Evolutionary conservation across 2,888 invertebrate species (phyloP), one percentile per base, ranked within the genome.

Genomic region (Drosophila suboccidentalis): DNA sequence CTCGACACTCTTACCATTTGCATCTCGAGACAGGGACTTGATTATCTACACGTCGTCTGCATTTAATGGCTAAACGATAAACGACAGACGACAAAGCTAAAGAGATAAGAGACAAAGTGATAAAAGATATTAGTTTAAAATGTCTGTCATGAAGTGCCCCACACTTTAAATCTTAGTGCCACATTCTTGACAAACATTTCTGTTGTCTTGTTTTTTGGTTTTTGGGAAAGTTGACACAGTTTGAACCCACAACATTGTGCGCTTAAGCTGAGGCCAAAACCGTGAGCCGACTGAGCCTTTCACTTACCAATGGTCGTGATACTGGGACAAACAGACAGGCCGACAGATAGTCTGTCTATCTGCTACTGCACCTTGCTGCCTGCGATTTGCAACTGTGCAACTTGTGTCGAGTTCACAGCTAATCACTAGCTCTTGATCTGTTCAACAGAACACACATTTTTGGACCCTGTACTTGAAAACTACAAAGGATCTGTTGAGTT

Each of bases 221-320:
- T 66, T 68, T 66, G 87, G 79, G 86, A 89, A 85, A 87, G 86
- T 89, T 86, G 86, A 87, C 86, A 86, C 78, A 89, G 71, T 89
- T 85, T 87, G 75, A 73, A 75, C 84, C 59, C 72, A 46, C 51
- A 69, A 65, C 75, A 67, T 60, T 34, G 34, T 32, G 17, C 29
- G 57, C 65, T 50, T 60, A 49, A 60, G 43, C 54, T 51, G 41
- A 58, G 83, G 77, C 80, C 59, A 80, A 89, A 87, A 80, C 87
- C 89, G 87, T 84, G 89, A 83, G 89, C 71, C 19, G 61, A 34
- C 43, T 57, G 46, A 64, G 83, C 84, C 84, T 84, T 84, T 89
- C 84, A 84, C 84, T 89, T 75, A 66, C 53, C 59, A 53, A 5
- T 46, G 54, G 66, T 66, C 70, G 70, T 81, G 75, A 15, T 17